Conservation (phyloP, 2,797 vertebrate species). For the Carapus acus region DNA sequence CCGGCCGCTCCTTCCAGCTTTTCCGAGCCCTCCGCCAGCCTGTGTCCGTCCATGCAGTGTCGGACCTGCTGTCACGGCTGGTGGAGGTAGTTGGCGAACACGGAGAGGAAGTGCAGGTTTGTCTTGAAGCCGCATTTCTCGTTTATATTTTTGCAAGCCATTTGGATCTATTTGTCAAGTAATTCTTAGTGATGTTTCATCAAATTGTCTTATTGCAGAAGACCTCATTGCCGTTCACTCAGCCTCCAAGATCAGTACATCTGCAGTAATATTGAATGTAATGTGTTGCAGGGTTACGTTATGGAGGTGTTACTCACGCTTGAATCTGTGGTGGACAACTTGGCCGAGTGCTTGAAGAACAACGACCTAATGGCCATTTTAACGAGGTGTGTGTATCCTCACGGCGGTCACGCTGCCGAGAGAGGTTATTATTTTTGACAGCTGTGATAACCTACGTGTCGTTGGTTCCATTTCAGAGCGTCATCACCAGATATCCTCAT, state of each 20-base stretch:
- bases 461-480: slow-evolving; percentile 68
- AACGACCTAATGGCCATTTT: slow-evolving; percentile 86
- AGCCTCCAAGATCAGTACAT: too few relatives aligned
- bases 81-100: slow-evolving; percentile 93
- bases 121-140: slow-evolving; percentile 15
- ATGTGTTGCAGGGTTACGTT: slow-evolving; percentile 87
- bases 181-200: not conserved
- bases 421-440: too few relatives aligned
- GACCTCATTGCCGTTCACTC: too few relatives aligned
- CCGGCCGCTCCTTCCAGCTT: slow-evolving; percentile 93
- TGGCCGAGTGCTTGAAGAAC: slow-evolving; percentile 96
- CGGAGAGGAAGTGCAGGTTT: slow-evolving; percentile 76
- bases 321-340: slow-evolving; percentile 92
- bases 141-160: too few relatives aligned
- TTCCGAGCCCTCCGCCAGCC: slow-evolving; percentile 91
- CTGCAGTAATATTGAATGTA: too few relatives aligned
- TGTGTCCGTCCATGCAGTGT: slow-evolving; percentile 85
- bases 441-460: not conserved
- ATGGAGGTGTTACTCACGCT: slow-evolving; percentile 95
- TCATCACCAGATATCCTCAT: slow-evolving; percentile 90
- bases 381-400: slow-evolving; percentile 75
- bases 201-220: not conserved
- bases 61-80: slow-evolving; percentile 85
- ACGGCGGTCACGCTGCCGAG: too few relatives aligned
- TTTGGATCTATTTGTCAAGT: too few relatives aligned